Evolutionary conservation across 2,888 invertebrate species (phyloP).

Genomic region (Amphipoea oculea): DNA sequence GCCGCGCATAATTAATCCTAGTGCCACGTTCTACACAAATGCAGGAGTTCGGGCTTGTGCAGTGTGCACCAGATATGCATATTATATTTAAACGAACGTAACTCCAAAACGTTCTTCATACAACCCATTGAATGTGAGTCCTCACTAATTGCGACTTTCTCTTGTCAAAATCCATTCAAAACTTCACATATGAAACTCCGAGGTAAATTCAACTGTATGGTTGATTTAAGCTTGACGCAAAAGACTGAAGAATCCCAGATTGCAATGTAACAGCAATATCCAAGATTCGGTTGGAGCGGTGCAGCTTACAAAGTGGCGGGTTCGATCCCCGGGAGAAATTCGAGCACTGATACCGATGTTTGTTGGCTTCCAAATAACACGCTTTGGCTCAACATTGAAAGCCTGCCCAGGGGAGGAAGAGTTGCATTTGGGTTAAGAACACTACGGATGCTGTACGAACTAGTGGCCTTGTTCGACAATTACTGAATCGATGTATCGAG

Average conservation of each 20-base stretch:
- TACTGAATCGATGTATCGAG: slow-evolving; percentile 5
- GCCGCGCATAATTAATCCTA: slow-evolving; percentile 48
- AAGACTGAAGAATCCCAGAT: slow-evolving; percentile 17
- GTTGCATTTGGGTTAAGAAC: slow-evolving; percentile 41
- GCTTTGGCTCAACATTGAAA: slow-evolving; percentile 61
- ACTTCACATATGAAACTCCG: not conserved
- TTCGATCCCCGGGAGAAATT: slow-evolving; percentile 65
- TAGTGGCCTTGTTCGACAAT: slow-evolving; percentile 8
- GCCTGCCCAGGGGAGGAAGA: slow-evolving; percentile 44
- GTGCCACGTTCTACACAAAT: slow-evolving; percentile 14
- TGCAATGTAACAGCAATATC: slow-evolving; percentile 51
- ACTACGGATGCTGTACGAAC: slow-evolving; percentile 12
- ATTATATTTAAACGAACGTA: slow-evolving; percentile 10
- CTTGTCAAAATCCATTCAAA: slow-evolving; percentile 25
- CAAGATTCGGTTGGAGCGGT: slow-evolving; percentile 54
- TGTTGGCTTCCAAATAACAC: slow-evolving; percentile 59
- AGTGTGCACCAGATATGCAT: slow-evolving; percentile 37
- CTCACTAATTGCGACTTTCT: slow-evolving; percentile 52
- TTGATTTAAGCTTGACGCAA: not conserved
- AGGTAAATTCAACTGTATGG: slow-evolving; percentile 9
- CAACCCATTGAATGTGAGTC: slow-evolving; percentile 21
- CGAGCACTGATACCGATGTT: slow-evolving; percentile 53
- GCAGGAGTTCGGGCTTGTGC: slow-evolving; percentile 2
- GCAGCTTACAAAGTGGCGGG: slow-evolving; percentile 64
- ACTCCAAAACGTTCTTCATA: slow-evolving; percentile 39